A percentile compares a stretch with the other conserved stretches of the same genome.
phyloP scores from a whole-genome alignment of 2,113 vertebrate species.

The Labeo catla region DNA sequence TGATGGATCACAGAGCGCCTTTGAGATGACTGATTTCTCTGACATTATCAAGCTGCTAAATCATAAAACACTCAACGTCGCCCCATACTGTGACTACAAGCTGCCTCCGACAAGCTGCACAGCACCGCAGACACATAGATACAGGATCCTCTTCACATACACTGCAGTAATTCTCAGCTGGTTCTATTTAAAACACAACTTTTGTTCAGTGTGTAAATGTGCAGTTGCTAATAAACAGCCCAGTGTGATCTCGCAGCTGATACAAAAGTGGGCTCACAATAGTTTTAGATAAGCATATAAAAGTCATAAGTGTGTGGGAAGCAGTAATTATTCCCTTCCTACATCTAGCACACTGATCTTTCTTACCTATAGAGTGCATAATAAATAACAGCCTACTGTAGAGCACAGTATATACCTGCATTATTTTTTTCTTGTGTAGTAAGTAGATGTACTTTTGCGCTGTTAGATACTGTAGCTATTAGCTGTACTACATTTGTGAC shows the following conservation, averaged over 20 bases:
- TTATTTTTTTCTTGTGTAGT: not conserved
- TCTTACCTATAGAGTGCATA: not conserved
- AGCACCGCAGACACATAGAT: not conserved
- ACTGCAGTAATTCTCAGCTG: not conserved
- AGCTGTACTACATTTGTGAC: not conserved
- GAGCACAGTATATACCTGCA: not conserved
- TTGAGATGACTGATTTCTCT: conserved; percentile 51
- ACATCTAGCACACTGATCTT: conserved; percentile 4
- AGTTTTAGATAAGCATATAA: not conserved
- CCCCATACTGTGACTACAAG: conserved; percentile 33
- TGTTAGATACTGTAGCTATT: not conserved
- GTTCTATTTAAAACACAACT: conserved; percentile 14
- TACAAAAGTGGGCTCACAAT: not conserved
- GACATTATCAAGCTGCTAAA: conserved; percentile 55
- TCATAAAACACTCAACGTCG: conserved; percentile 44
- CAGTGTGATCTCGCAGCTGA: not conserved
- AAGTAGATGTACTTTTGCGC: not conserved
- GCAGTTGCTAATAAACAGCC: not conserved
- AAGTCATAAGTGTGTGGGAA: conserved; percentile 26
- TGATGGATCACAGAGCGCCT: conserved; percentile 63
- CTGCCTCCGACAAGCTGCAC: conserved; percentile 24
- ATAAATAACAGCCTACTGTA: not conserved
- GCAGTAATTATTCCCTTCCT: conserved; percentile 3
- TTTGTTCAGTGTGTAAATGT: not conserved
- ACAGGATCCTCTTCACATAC: not conserved